Percentiles rank a stretch among this genome's conserved stretches.
Conservation (phyloP, 2,888 invertebrate species). For the Andrena bicolor region DNA sequence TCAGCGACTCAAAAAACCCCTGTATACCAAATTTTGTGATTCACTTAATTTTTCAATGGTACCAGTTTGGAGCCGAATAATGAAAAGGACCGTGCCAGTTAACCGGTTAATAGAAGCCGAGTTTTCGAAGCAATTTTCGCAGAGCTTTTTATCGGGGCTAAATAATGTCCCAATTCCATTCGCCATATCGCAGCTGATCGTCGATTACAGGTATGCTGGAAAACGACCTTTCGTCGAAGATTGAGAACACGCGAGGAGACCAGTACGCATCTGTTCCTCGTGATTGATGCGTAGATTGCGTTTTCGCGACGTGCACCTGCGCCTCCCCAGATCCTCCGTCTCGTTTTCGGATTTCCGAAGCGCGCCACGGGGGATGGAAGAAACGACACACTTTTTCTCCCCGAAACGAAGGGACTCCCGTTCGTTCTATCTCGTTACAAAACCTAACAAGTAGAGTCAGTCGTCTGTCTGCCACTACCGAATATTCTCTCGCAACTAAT, state of each 20-base stretch:
- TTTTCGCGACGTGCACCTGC: conserved; percentile 79
- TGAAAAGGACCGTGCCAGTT: too few species aligned
- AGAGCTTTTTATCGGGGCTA: background rate
- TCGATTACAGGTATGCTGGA: conserved; percentile 29
- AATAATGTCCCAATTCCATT: conserved; percentile 1
- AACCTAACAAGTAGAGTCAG: too few species aligned
- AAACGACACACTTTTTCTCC: conserved; percentile 30
- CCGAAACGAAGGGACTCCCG: background rate
- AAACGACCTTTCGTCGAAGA: conserved; percentile 60
- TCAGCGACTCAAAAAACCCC: too few species aligned
- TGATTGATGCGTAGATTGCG: conserved; percentile 83
- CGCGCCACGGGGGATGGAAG: conserved; percentile 25
- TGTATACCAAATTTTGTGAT: too few species aligned
- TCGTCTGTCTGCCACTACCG: too few species aligned
- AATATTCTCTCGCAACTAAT: too few species aligned
- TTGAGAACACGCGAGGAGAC: conserved; percentile 60
- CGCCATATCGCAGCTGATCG: conserved; percentile 5
- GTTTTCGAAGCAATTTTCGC: too few species aligned
- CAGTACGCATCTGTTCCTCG: conserved; percentile 79
- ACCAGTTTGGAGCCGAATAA: too few species aligned
- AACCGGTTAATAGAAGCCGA: too few species aligned
- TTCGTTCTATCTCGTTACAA: background rate
- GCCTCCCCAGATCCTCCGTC: conserved; percentile 61
- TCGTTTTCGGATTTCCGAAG: conserved; percentile 54
- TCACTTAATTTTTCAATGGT: too few species aligned